These are phyloP conservation scores for Helicoverpa armigera DNA, from an alignment of 1,140 invertebrate genomes.

Conservation along the genomic window DNA sequence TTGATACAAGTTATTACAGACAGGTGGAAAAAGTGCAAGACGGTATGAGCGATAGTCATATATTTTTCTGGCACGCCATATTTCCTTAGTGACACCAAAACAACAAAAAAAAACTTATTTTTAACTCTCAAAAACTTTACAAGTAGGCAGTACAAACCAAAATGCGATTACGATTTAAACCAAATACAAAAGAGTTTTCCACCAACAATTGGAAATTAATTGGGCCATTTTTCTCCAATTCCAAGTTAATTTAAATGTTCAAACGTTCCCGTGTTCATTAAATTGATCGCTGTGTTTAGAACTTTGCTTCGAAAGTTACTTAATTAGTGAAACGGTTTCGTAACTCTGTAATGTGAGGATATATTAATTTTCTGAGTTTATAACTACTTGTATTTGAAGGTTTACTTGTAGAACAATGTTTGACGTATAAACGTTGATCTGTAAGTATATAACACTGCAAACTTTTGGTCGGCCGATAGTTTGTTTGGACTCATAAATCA, in stretches of 20 bases:
- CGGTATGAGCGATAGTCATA: no score
- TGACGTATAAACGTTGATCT: no score
- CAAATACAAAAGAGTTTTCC: background rate
- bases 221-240: background rate
- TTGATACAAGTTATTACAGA: no score
- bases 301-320: constrained; percentile 5
- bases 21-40: no score
- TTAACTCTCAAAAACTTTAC: background rate
- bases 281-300: background rate
- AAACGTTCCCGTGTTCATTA: background rate
- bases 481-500: no score
- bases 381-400: background rate
- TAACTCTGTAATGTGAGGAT: background rate
- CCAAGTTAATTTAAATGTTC: background rate
- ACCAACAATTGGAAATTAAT: background rate
- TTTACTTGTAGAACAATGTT: no score
- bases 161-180: background rate
- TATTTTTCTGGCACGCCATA: no score
- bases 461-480: no score
- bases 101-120: no score
- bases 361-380: background rate
- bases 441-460: no score
- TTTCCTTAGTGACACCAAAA: no score
- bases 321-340: background rate
- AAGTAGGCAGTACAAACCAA: background rate